Evolutionary conservation across 2,888 invertebrate species (phyloP).

Genomic region (Elmis aenea): DNA sequence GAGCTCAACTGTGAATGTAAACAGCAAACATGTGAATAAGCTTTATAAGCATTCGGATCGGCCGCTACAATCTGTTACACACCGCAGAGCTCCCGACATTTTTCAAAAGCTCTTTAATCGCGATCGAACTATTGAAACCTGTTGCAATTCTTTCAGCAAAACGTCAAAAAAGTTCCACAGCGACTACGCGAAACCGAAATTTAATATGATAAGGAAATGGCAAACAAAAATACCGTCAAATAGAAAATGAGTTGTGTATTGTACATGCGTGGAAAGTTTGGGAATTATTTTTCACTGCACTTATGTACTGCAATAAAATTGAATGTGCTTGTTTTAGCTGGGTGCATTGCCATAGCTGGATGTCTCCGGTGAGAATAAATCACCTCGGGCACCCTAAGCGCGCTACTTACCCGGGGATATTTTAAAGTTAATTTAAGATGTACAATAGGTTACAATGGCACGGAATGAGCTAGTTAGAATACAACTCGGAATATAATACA

Average conservation of each 20-base stretch:
- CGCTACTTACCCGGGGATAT: slow-evolving; percentile 30
- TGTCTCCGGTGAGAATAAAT: slow-evolving; percentile 33
- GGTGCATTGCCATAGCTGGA: slow-evolving; percentile 28
- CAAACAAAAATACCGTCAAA: too few relatives aligned
- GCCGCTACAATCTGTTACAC: slow-evolving; percentile 43
- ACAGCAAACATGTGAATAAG: slow-evolving; percentile 38
- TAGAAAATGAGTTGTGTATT: too few relatives aligned
- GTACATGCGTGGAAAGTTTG: too few relatives aligned
- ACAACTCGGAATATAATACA: slow-evolving; percentile 35
- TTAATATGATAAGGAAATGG: too few relatives aligned
- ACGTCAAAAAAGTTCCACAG: slow-evolving; percentile 26
- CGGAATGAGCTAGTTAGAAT: slow-evolving; percentile 42
- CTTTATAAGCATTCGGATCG: slow-evolving; percentile 29
- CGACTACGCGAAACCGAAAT: too few relatives aligned
- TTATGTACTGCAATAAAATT: background rate
- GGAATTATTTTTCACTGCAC: too few relatives aligned
- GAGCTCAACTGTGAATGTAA: slow-evolving; percentile 15
- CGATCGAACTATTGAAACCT: slow-evolving; percentile 47
- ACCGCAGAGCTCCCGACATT: slow-evolving; percentile 42
- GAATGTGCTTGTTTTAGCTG: slow-evolving; percentile 16
- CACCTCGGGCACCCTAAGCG: slow-evolving; percentile 31
- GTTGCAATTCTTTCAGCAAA: slow-evolving; percentile 40
- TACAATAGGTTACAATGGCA: slow-evolving; percentile 43
- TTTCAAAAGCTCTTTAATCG: slow-evolving; percentile 48
- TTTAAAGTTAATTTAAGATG: slow-evolving; percentile 41